Conservation (phyloP, 2,797 vertebrate genomes). For the Microctenopoma steveboyesi region DNA sequence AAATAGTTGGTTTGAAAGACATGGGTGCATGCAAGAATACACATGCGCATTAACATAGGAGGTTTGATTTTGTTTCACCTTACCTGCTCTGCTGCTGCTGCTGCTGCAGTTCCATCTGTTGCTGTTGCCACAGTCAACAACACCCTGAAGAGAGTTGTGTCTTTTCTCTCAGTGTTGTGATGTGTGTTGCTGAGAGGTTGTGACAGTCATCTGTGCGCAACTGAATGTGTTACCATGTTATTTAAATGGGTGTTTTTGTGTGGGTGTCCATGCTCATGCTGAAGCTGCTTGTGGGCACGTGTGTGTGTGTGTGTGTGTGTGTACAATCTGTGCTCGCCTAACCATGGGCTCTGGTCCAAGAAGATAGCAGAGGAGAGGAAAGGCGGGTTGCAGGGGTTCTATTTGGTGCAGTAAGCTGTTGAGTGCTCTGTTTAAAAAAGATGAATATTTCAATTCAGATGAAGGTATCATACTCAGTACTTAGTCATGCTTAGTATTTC, state of each 20-base stretch:
- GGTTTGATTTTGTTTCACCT: constrained; percentile 58
- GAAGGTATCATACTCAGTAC: too few relatives aligned
- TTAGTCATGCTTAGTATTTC: too few relatives aligned
- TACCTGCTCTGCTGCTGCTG: constrained; percentile 57
- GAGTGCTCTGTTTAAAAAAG: constrained; percentile 53
- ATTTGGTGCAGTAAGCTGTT: constrained; percentile 87
- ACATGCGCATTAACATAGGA: constrained; percentile 22
- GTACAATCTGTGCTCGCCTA: constrained; percentile 27
- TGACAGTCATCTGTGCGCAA: constrained; percentile 52
- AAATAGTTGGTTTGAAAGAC: constrained; percentile 45
- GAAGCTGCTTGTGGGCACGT: constrained; percentile 39
- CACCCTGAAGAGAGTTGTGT: constrained; percentile 51
- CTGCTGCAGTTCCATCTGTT: constrained; percentile 72
- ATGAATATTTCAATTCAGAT: too few relatives aligned
- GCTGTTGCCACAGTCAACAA: constrained; percentile 52
- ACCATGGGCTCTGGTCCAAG: constrained; percentile 73
- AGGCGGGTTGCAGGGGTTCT: constrained; percentile 77
- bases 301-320: background rate
- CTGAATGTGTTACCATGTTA: constrained; percentile 44
- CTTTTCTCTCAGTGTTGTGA: constrained; percentile 44
- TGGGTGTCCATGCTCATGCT: constrained; percentile 47
- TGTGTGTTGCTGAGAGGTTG: constrained; percentile 54
- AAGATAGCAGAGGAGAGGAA: constrained; percentile 69
- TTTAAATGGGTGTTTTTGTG: constrained; percentile 43
- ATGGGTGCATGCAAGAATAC: constrained; percentile 22